phyloP scores from a whole-genome alignment of 1,140 invertebrate genomes.

The Tribolium castaneum region DNA sequence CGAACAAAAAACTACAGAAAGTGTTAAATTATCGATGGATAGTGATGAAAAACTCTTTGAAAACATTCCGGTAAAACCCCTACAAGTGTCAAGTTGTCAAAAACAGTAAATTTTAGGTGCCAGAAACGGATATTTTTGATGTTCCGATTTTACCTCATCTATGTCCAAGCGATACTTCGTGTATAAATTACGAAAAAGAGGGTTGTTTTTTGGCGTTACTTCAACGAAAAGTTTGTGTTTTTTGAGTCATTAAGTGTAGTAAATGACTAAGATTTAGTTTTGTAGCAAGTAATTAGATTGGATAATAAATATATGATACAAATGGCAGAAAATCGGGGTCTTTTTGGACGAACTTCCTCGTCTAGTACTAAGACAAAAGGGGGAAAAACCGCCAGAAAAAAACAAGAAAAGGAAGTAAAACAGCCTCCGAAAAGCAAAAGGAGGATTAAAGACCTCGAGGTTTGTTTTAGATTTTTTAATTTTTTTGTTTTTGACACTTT shows the following conservation, averaged over 20 bases:
- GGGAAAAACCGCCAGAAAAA: constrained; percentile 53
- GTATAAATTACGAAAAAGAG: constrained; percentile 65
- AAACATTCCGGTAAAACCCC: not conserved
- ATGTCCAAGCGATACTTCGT: constrained; percentile 66
- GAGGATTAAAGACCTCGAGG: constrained; percentile 57
- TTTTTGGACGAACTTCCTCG: constrained; percentile 71
- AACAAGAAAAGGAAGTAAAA: constrained; percentile 6
- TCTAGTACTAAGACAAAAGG: constrained; percentile 54
- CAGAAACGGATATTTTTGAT: constrained; percentile 79
- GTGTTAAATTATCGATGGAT: not conserved
- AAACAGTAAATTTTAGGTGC: constrained; percentile 66
- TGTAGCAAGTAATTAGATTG: constrained; percentile 74
- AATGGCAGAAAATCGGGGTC: constrained; percentile 78
- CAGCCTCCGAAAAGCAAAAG: constrained; percentile 49
- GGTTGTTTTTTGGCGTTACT: constrained; percentile 79
- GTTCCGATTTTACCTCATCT: constrained; percentile 69
- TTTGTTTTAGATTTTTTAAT: not conserved
- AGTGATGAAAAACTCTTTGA: constrained; percentile 35
- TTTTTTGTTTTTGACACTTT: too few species aligned
- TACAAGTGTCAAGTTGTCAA: not conserved
- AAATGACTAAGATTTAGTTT: not conserved
- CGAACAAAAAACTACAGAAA: not conserved
- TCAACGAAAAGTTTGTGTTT: constrained; percentile 70
- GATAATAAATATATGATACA: constrained; percentile 84
- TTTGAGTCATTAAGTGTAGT: not conserved